Evolutionary conservation across 2,797 vertebrate genomes (phyloP).

Genomic region (Acrossocheilus fasciatus): DNA sequence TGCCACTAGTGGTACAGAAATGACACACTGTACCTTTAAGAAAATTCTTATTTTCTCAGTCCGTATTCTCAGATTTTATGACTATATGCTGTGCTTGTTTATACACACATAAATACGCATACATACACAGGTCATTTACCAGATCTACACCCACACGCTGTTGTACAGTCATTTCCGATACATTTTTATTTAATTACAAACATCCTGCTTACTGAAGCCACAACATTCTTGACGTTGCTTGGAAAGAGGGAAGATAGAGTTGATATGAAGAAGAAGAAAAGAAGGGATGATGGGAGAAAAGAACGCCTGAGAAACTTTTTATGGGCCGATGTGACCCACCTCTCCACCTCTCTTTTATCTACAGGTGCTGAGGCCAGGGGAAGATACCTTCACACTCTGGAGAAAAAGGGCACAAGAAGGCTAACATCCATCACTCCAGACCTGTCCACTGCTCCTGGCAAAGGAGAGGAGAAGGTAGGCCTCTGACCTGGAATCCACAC

Average conservation of each 20-base stretch:
- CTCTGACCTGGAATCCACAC: constrained; percentile 12
- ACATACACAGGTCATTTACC: constrained; percentile 17
- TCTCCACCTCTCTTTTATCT: constrained; percentile 35
- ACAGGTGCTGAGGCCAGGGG: background rate
- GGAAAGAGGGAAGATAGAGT: constrained; percentile 8
- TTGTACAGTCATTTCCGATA: constrained; percentile 31
- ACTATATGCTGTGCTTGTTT: background rate
- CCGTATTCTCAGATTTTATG: background rate
- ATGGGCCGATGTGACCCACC: constrained; percentile 1
- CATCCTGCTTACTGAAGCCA: constrained; percentile 25
- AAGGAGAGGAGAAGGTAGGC: constrained; percentile 17
- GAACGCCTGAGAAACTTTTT: background rate
- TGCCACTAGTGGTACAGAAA: background rate
- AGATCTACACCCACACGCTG: constrained; percentile 28
- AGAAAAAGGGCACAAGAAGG: background rate
- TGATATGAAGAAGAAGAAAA: background rate
- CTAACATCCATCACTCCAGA: constrained; percentile 32
- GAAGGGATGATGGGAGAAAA: constrained; percentile 15
- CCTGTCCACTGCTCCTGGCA: constrained; percentile 12
- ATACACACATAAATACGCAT: constrained; percentile 5
- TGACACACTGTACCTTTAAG: background rate
- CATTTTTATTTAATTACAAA: constrained; percentile 44
- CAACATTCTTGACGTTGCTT: constrained; percentile 2
- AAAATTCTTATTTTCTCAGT: background rate
- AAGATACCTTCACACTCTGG: constrained; percentile 37